These are phyloP conservation scores for Suillia variegata DNA, from an alignment of 2,888 invertebrate genomes.

Conservation along the genomic window DNA sequence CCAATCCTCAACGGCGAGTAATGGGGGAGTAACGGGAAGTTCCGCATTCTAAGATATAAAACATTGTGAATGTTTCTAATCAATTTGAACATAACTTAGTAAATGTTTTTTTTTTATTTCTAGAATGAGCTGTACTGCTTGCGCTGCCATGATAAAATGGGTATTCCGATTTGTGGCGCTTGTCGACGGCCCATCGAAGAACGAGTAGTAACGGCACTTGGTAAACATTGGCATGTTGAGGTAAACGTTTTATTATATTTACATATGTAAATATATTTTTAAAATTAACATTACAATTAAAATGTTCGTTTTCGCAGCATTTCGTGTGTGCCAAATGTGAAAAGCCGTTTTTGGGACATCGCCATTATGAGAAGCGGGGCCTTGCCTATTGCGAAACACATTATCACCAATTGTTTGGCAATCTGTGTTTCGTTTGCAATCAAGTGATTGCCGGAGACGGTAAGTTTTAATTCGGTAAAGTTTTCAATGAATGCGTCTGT, in stretches of 20 bases:
- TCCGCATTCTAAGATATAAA: too few species aligned
- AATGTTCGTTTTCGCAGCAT: slow-evolving; percentile 70
- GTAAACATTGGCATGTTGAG: slow-evolving; percentile 99
- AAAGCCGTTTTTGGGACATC: slow-evolving; percentile 98
- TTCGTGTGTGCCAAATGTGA: slow-evolving; percentile 99
- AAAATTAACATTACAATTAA: background rate
- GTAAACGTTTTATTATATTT: slow-evolving; percentile 58
- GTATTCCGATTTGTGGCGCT: slow-evolving; percentile 99
- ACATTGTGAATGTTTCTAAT: background rate
- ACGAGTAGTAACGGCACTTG: slow-evolving; percentile 96
- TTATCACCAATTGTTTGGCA: slow-evolving; percentile 98
- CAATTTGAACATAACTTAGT: too few species aligned
- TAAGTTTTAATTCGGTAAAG: slow-evolving; percentile 61
- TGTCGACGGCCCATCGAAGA: slow-evolving; percentile 99
- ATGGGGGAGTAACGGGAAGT: too few species aligned
- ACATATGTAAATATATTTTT: background rate
- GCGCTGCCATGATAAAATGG: slow-evolving; percentile 99
- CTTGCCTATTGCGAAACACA: slow-evolving; percentile 99
- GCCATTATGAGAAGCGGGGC: slow-evolving; percentile 98
- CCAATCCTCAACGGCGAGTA: too few species aligned
- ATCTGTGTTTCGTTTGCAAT: slow-evolving; percentile 98
- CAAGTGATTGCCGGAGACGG: slow-evolving; percentile 97
- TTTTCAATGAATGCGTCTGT: background rate
- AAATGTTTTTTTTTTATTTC: slow-evolving; percentile 35
- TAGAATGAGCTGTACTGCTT: slow-evolving; percentile 96